These are phyloP conservation scores for Ophion slaviceki DNA, from an alignment of 2,888 invertebrate species.

Conservation along the genomic window DNA sequence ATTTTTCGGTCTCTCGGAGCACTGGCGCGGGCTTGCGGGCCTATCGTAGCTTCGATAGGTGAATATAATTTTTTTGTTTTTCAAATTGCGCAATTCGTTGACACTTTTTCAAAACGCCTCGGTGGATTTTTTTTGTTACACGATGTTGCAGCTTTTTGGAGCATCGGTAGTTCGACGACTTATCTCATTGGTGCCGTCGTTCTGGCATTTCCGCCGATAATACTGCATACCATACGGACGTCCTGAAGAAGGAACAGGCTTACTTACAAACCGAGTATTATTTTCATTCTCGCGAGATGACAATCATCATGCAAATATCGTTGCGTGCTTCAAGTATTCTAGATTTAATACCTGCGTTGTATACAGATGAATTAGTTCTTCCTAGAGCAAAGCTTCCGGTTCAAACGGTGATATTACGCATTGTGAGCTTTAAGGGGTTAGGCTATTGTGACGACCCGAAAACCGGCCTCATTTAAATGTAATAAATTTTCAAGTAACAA, in stretches of 20 bases:
- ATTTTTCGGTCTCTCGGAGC: constrained; percentile 97
- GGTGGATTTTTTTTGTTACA: constrained; percentile 5
- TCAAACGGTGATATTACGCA: too few species aligned
- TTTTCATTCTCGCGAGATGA: neutral
- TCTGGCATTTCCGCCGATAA: constrained; percentile 90
- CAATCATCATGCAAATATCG: constrained; percentile 14
- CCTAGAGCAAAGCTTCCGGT: neutral
- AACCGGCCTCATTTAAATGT: too few species aligned
- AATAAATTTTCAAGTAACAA: too few species aligned
- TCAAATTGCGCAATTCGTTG: neutral
- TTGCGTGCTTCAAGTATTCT: neutral
- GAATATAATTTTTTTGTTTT: constrained; percentile 64
- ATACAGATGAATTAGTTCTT: neutral
- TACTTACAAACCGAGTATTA: neutral
- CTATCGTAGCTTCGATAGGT: constrained; percentile 94
- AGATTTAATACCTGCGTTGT: neutral
- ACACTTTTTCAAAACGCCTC: neutral
- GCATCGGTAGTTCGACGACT: constrained; percentile 92
- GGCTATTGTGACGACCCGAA: too few species aligned
- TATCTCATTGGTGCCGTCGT: constrained; percentile 92
- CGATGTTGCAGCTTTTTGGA: constrained; percentile 92
- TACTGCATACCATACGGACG: constrained; percentile 83
- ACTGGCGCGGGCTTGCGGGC: constrained; percentile 96
- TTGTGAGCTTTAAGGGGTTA: too few species aligned
- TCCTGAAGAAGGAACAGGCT: constrained; percentile 30